These are phyloP conservation scores for Mimachlamys varia DNA, from an alignment of 2,888 invertebrate genomes.

Conservation along the genomic window DNA sequence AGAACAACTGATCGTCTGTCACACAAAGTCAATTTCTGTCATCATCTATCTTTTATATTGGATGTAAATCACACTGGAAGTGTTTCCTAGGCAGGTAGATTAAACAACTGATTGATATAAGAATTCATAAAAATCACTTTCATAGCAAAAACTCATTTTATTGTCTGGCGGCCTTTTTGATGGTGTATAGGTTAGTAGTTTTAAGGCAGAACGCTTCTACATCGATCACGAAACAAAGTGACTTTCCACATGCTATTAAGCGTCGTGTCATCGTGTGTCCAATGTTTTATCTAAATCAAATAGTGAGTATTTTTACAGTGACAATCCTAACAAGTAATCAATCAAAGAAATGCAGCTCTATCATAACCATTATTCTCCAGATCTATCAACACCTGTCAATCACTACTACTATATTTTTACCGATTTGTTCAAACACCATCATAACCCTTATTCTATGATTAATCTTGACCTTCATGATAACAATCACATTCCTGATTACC, in stretches of 20 bases:
- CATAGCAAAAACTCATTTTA: not conserved
- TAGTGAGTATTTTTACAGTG: not conserved
- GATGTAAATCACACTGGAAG: not conserved
- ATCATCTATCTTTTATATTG: not conserved
- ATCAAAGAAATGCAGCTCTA: not conserved
- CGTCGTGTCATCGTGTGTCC: not conserved
- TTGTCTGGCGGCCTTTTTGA: conserved; percentile 6
- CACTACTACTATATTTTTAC: no score
- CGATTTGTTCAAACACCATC: no score
- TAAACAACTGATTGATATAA: conserved; percentile 28
- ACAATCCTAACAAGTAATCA: not conserved
- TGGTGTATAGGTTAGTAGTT: not conserved
- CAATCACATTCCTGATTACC: no score
- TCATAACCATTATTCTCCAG: no score
- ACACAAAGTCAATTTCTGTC: not conserved
- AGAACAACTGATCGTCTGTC: conserved; percentile 10
- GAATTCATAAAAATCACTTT: conserved; percentile 36
- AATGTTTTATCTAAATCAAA: not conserved
- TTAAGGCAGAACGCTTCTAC: not conserved
- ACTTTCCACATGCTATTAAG: not conserved
- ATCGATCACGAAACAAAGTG: not conserved
- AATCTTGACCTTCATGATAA: no score
- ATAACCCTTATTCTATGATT: no score
- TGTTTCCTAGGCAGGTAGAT: conserved; percentile 3
- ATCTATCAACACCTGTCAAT: no score